phyloP scores from a whole-genome alignment of 2,113 vertebrate species.

The Pandion haliaetus region DNA sequence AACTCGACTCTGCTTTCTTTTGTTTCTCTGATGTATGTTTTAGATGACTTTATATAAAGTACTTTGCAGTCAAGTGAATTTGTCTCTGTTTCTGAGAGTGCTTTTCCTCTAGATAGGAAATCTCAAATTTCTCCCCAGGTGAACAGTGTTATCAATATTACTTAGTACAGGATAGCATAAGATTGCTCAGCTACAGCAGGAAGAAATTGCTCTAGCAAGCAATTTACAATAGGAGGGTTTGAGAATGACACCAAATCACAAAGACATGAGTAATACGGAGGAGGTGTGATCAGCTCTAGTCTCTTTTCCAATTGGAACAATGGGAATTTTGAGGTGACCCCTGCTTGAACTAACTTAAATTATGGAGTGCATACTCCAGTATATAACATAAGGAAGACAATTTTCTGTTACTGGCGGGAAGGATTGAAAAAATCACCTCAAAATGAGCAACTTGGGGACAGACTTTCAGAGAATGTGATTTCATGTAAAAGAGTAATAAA shows the following conservation, averaged over 20 bases:
- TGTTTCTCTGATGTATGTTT: neutral
- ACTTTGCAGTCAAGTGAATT: neutral
- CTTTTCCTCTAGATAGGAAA: neutral
- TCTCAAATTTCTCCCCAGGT: neutral
- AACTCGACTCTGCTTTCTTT: neutral
- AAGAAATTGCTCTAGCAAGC: neutral
- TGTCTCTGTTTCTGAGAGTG: neutral
- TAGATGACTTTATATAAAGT: neutral
- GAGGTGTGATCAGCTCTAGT: neutral
- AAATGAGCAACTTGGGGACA: conserved; percentile 16
- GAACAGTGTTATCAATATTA: neutral
- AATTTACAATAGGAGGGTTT: neutral
- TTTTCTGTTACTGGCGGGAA: conserved; percentile 10
- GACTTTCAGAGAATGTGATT: neutral
- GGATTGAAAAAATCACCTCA: neutral
- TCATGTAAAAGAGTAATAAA: conserved; percentile 11
- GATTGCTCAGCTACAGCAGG: neutral
- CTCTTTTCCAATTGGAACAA: neutral
- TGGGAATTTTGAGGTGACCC: neutral
- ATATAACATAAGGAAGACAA: neutral
- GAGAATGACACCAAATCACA: conserved; percentile 13
- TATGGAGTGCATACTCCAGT: neutral
- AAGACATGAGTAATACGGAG: neutral
- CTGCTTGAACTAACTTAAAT: conserved; percentile 14
- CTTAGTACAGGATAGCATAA: neutral